Percentiles rank a stretch among this genome's conserved stretches.
phyloP scores from a whole-genome alignment of 37 sponge, comb jelly and placozoan species.

The Halisarca cf. caerulea region DNA sequence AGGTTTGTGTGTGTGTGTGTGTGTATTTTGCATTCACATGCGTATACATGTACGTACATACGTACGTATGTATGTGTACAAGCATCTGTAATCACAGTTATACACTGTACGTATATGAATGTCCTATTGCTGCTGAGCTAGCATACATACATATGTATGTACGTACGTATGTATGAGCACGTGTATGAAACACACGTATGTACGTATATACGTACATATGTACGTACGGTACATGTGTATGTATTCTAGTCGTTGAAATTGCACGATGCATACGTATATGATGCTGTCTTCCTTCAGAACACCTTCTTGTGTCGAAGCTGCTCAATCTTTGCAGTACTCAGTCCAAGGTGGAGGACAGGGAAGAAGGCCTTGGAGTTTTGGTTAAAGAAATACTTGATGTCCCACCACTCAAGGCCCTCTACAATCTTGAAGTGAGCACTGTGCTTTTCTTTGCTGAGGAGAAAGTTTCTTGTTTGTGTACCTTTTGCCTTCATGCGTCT shows the following conservation, averaged over 20 bases:
- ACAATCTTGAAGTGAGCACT: conserved; percentile 70
- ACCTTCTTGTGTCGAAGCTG: conserved; percentile 32
- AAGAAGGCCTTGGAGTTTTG: conserved; percentile 18
- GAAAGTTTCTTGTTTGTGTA: no score
- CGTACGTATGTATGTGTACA: not conserved
- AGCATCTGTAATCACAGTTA: not conserved
- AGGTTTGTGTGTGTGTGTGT: conserved; percentile 40
- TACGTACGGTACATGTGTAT: not conserved
- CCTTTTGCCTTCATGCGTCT: no score
- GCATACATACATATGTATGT: not conserved
- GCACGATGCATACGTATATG: no score
- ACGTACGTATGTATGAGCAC: not conserved
- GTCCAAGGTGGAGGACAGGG: conserved; percentile 23
- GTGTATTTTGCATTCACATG: no score
- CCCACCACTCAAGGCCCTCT: conserved; percentile 59
- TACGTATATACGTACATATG: not conserved
- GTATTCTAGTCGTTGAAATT: not conserved
- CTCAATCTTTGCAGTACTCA: conserved; percentile 50
- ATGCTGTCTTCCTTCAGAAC: not conserved
- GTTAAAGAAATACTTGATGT: conserved; percentile 19
- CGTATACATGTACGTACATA: no score
- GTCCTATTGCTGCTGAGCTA: not conserved
- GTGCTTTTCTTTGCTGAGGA: no score
- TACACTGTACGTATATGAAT: not conserved
- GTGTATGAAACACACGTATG: not conserved